A percentile compares a stretch with the other conserved stretches of the same genome.
Evolutionary conservation across 2,797 vertebrate genomes (phyloP).

Genomic region (Hoplostethus mediterraneus): DNA sequence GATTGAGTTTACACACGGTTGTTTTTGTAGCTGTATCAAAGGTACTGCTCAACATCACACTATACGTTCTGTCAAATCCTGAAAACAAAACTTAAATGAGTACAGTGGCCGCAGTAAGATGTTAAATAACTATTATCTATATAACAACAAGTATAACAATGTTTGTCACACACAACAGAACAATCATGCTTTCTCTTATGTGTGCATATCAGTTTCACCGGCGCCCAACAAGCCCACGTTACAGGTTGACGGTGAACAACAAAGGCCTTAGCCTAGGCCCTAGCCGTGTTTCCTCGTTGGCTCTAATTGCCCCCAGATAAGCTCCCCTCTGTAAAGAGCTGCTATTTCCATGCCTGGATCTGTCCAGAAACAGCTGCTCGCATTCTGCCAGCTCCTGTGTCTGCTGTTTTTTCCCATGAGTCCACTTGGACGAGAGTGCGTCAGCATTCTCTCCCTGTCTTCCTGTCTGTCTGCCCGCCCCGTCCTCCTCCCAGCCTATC

Average conservation of each 20-base stretch:
- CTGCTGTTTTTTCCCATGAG: slow-evolving; percentile 68
- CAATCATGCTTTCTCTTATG: neutral
- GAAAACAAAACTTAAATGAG: neutral
- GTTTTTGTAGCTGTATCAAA: neutral
- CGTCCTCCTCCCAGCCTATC: slow-evolving; percentile 4
- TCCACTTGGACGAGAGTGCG: slow-evolving; percentile 60
- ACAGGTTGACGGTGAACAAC: slow-evolving; percentile 35
- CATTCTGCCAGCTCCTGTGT: slow-evolving; percentile 74
- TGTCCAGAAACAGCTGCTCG: slow-evolving; percentile 79
- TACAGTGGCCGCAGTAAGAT: no score
- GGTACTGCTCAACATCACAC: no score
- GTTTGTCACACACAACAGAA: neutral
- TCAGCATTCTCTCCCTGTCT: slow-evolving; percentile 67
- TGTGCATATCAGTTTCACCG: neutral
- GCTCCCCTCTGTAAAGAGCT: slow-evolving; percentile 74
- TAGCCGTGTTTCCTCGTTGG: slow-evolving; percentile 47
- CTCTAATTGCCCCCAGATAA: slow-evolving; percentile 72
- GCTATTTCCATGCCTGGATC: slow-evolving; percentile 79
- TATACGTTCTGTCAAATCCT: neutral
- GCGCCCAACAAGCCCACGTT: neutral
- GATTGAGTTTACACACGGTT: neutral
- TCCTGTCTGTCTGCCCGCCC: slow-evolving; percentile 28
- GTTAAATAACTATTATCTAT: no score
- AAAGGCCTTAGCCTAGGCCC: slow-evolving; percentile 24
- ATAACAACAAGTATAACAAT: no score